Evolutionary conservation across 1,140 invertebrate genomes (phyloP), one percentile per base, ranked within the genome.

Genomic region (Gerris buenoi): DNA sequence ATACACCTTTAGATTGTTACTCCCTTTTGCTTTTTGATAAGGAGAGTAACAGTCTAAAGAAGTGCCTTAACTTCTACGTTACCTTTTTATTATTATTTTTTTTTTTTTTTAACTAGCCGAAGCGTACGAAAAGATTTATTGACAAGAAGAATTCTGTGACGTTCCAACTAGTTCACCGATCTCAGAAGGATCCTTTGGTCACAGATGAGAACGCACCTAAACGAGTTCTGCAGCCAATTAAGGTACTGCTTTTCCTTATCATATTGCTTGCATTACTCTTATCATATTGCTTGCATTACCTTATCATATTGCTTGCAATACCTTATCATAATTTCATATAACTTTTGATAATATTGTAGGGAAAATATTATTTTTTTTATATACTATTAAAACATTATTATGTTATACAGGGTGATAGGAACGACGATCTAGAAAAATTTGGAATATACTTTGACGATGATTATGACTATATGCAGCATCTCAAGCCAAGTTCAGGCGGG

Each of bases 381-480:
- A n/a, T n/a, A n/a, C n/a, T n/a, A n/a, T n/a, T n/a, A n/a, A n/a
- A n/a, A n/a, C n/a, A n/a, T n/a, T n/a, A n/a, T n/a, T n/a, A n/a
- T n/a, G n/a, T n/a, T n/a, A n/a, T n/a, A n/a, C n/a, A n/a, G n/a
- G n/a, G n/a, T n/a, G n/a, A 85, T 65, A 77, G 81, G 0, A 85
- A 83, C 73, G 87, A 92, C 73, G 90, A 96, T 73, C 85, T 91
- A 72, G 77, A 82, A 27, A 94, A 95, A 77, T 97, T 86, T 84
- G 95, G 94, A n/a, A 87, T 98, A 65, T 95, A 88, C 76, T 97
- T 87, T 78, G 93, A 97, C 75, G 94, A 98, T 79, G 90, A 97
- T 71, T 98, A 97, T 75, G 85, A 98, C 75, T 98, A 98, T 75
- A 77, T 97, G 68, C 90, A 97, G 77, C 93, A 98, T 83, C 80